phyloP scores from a whole-genome alignment of 2,113 vertebrate species.

The Nycticorax nycticorax region DNA sequence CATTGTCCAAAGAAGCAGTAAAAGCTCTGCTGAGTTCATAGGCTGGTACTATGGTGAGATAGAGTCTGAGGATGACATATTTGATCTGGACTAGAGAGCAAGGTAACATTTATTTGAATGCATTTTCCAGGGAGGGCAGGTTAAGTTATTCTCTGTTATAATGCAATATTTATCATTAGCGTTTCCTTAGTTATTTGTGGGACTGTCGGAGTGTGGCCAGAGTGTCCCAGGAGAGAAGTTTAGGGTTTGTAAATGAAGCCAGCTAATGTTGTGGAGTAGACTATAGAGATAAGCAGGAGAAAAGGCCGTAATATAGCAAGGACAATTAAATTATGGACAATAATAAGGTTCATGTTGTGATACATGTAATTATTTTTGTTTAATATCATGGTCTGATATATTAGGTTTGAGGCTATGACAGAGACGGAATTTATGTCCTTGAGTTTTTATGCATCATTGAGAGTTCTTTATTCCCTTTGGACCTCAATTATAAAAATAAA shows the following conservation, averaged over 20 bases:
- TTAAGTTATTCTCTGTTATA: not conserved
- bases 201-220: not conserved
- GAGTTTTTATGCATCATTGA: constrained; percentile 34
- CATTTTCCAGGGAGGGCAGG: not conserved
- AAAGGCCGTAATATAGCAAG: constrained; percentile 3
- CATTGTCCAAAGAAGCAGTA: not conserved
- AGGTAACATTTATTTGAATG: not conserved
- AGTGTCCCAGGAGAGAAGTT: constrained; percentile 19
- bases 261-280: not conserved
- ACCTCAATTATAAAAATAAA: constrained; percentile 57
- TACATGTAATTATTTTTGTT: constrained; percentile 58
- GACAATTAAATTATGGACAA: constrained; percentile 58
- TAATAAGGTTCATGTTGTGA: constrained; percentile 43
- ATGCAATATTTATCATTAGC: not conserved
- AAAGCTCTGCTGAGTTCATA: not conserved
- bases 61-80: not conserved
- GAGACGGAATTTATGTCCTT: constrained; percentile 46
- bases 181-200: constrained; percentile 1
- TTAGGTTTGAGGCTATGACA: constrained; percentile 40
- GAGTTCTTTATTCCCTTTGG: constrained; percentile 53
- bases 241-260: constrained; percentile 6
- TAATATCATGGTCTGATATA: constrained; percentile 54
- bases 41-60: not conserved
- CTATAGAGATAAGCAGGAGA: not conserved
- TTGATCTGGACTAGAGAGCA: not conserved